Base-by-base conservation (phyloP, 2,113 vertebrate species). In the Hemicordylus capensis region DNA sequence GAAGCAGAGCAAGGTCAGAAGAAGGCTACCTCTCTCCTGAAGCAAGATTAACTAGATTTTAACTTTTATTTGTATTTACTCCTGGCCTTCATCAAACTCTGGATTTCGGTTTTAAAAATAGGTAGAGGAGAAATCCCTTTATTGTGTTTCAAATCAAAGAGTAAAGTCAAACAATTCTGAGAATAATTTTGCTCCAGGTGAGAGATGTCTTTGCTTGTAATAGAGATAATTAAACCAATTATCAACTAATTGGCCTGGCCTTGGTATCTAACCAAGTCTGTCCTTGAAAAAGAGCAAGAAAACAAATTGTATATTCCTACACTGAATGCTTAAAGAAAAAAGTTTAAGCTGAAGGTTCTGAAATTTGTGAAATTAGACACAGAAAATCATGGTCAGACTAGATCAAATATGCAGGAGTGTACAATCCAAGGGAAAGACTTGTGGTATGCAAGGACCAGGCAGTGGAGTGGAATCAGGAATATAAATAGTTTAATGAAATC, bases 201-300 rank as follows among this genome's bases (percentile, higher is more conserved):
- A 44, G 86, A 86, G 78, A 0, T 1, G 17, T 14, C 84, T 87
- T 19, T 31, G 42, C 78, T 14, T 89, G 48, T 12, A 39, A 6
- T 83, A 80, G 83, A 74, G 9, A 42, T 28, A 44, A 87, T 92
- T 84, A 85, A 56, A 51, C 2, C 77, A 20, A 76, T 91, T 85
- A 46, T 69, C 78, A 66, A 84, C 63, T 80, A 1, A 37, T 64
- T 87, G 84, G 28, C 6, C 86, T 66, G 37, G 51, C 72, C 17
- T 84, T 81, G 15, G 3, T 31, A 81, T 87, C 90, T 87, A 82
- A 91, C 48, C 10, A 0, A 76, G 61, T 82, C 70, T 89, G 3
- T 67, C 26, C 78, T 76, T 80, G 70, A 82, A 51, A 73, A 17
- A 72, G 1, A 2, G 22, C 69, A 88, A 44, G 1, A n/a, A n/a